A percentile compares a stretch with the other conserved stretches of the same genome.
Conservation (phyloP, 2,888 invertebrate genomes). For the Leptinotarsa juncta region DNA sequence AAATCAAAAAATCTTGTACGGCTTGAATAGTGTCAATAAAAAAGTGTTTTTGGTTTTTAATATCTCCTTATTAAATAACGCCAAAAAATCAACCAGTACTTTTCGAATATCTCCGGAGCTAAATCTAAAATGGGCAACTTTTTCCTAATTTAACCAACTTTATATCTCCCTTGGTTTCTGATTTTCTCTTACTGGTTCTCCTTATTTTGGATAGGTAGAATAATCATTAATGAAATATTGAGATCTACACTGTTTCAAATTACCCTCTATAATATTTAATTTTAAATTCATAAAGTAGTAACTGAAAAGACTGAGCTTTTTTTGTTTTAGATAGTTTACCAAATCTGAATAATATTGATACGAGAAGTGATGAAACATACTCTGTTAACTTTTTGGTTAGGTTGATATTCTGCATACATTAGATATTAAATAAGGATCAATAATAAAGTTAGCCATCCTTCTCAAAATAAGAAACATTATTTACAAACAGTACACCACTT, state of each 20-base stretch:
- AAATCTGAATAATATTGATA: too few species aligned
- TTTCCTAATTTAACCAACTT: too few species aligned
- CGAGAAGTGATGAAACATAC: too few species aligned
- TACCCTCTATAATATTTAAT: not conserved
- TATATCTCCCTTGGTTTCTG: too few species aligned
- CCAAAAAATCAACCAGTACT: too few species aligned
- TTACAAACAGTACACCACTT: not conserved
- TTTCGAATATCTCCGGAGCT: not conserved
- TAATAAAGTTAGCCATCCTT: not conserved
- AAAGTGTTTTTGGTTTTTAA: too few species aligned
- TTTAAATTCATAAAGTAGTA: constrained; percentile 3
- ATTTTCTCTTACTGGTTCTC: too few species aligned
- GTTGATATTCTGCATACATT: not conserved
- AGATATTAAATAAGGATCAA: too few species aligned
- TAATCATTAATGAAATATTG: not conserved
- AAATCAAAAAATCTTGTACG: too few species aligned
- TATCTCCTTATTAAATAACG: too few species aligned
- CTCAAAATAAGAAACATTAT: not conserved
- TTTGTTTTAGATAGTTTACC: not conserved
- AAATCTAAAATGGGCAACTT: too few species aligned
- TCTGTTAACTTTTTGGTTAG: not conserved
- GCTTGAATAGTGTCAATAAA: too few species aligned
- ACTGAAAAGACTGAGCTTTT: constrained; percentile 9
- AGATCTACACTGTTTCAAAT: not conserved
- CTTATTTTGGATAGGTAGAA: not conserved